These are phyloP conservation scores for Chrysocyon brachyurus DNA, from an alignment of 2,797 vertebrate genomes.

Conservation along the genomic window DNA sequence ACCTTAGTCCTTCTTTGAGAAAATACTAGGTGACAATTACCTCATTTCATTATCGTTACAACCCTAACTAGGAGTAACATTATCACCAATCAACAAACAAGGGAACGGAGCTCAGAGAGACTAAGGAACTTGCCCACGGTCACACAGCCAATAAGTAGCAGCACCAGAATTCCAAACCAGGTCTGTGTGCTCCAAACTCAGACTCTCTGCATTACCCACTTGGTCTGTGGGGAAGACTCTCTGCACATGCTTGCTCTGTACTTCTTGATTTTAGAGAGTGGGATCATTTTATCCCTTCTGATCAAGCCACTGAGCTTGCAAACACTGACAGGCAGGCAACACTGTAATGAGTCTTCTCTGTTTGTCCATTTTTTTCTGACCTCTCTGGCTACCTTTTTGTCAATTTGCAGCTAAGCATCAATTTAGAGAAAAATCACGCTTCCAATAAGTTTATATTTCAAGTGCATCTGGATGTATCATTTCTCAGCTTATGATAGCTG, in stretches of 20 bases:
- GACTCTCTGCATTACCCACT: not conserved
- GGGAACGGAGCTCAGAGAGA: not conserved
- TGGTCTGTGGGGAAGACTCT: not conserved
- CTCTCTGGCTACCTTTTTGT: not conserved
- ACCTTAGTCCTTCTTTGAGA: not conserved
- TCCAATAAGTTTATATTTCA: not conserved
- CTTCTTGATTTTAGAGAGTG: not conserved
- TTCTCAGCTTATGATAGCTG: not conserved
- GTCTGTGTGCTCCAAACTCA: not conserved
- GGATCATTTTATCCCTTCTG: not conserved
- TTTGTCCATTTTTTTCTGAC: not conserved
- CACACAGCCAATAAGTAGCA: not conserved
- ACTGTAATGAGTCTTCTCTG: not conserved
- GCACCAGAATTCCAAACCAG: not conserved
- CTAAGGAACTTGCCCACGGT: not conserved
- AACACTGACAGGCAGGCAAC: not conserved
- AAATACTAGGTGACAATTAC: not conserved
- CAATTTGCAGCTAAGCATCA: not conserved
- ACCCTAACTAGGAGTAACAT: not conserved
- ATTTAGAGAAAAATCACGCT: conserved; percentile 29
- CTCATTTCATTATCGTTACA: not conserved
- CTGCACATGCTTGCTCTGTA: not conserved
- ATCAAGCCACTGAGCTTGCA: not conserved
- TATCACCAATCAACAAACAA: not conserved
- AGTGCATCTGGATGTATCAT: not conserved